phyloP scores from a whole-genome alignment of 92 coral and sea anemone species.

The Palythoa caribaeorum region DNA sequence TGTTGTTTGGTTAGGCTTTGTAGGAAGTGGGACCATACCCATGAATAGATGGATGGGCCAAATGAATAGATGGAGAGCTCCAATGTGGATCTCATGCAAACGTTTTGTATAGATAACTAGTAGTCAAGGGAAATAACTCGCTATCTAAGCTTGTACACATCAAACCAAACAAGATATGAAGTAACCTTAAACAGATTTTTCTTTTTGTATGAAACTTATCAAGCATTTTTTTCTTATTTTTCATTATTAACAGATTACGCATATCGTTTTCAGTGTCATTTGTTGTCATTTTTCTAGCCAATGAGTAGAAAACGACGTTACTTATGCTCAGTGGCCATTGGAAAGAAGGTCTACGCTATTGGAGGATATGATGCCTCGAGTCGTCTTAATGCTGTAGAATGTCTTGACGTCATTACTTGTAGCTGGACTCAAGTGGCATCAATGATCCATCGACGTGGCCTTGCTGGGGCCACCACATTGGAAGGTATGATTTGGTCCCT shows the following conservation, averaged over 20 bases:
- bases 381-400: constrained; percentile 93
- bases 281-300: constrained; percentile 56
- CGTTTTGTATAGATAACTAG: too few relatives aligned
- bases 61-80: too few relatives aligned
- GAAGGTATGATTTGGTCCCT: constrained; percentile 62
- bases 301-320: constrained; percentile 94
- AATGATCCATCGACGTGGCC: constrained; percentile 96
- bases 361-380: constrained; percentile 98
- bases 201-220: too few relatives aligned
- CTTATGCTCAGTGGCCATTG: constrained; percentile 88
- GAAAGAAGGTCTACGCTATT: constrained; percentile 85
- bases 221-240: not conserved
- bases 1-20: too few relatives aligned
- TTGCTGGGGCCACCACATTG: constrained; percentile 92
- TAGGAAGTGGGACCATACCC: too few relatives aligned
- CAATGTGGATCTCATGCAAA: too few relatives aligned
- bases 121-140: too few relatives aligned
- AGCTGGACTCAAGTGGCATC: constrained; percentile 90
- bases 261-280: not conserved
- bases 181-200: too few relatives aligned
- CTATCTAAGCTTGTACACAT: too few relatives aligned
- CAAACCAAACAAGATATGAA: too few relatives aligned
- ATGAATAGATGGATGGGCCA: too few relatives aligned
- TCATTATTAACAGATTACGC: not conserved
- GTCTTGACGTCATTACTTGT: constrained; percentile 79